These are phyloP conservation scores for Glyptemys insculpta DNA, from an alignment of 2,797 vertebrate species.

Conservation along the genomic window DNA sequence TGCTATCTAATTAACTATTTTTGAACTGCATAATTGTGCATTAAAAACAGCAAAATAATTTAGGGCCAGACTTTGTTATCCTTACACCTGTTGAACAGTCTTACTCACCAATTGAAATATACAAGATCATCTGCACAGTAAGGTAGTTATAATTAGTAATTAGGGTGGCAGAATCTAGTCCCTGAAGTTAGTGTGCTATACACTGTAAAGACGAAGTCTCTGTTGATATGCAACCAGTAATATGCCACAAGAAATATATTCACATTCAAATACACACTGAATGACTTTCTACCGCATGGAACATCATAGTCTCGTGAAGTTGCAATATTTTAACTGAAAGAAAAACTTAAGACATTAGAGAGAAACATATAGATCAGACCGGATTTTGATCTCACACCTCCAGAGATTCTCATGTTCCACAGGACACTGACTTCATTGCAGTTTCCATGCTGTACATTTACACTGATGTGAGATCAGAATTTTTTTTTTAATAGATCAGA, in stretches of 20 bases:
- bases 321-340: background rate
- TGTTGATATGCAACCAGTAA: background rate
- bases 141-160: background rate
- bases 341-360: background rate
- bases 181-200: background rate
- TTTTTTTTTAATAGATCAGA: background rate
- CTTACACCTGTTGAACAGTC: background rate
- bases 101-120: background rate
- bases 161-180: fast-evolving
- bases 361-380: background rate
- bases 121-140: background rate
- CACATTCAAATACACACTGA: background rate
- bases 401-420: background rate
- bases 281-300: background rate
- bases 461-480: background rate
- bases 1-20: conserved; percentile 48
- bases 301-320: background rate
- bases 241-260: background rate
- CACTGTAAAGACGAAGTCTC: background rate
- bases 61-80: conserved; percentile 23
- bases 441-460: background rate
- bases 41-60: conserved; percentile 21
- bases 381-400: background rate
- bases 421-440: background rate
- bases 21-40: background rate